Percentiles rank a stretch among this genome's conserved stretches.
These are phyloP conservation scores for Rhineura floridana DNA, from an alignment of 2,113 vertebrate genomes.

Conservation along the genomic window DNA sequence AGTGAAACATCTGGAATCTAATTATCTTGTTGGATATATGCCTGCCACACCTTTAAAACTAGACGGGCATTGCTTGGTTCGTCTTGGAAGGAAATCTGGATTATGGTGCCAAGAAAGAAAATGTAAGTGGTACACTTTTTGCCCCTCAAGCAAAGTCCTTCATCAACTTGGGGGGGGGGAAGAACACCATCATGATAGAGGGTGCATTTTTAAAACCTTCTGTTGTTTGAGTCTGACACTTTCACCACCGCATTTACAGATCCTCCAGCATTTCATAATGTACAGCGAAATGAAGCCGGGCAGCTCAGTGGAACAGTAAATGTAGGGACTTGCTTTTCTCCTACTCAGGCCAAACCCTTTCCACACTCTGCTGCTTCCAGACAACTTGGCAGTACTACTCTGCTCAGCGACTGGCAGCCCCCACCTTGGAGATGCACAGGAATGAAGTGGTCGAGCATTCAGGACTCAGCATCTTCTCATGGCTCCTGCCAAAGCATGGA, in stretches of 20 bases:
- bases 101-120: not conserved
- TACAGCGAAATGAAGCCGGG: conserved; percentile 13
- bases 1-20: not conserved
- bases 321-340: conserved; percentile 20
- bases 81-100: not conserved
- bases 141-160: not conserved
- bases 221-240: not conserved
- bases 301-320: not conserved
- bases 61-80: not conserved
- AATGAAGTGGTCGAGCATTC: not conserved
- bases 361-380: not conserved
- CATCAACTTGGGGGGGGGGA: not conserved
- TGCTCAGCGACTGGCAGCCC: not conserved
- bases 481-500: not conserved
- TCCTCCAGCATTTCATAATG: not conserved
- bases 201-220: not conserved
- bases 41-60: not conserved
- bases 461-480: not conserved
- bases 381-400: not conserved
- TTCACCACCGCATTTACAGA: not conserved
- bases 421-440: not conserved
- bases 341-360: conserved; percentile 16
- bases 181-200: not conserved
- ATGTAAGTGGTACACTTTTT: not conserved
- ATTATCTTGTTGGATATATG: fast-evolving